Conservation (phyloP, 2,113 vertebrate species). For the Panthera leo region DNA sequence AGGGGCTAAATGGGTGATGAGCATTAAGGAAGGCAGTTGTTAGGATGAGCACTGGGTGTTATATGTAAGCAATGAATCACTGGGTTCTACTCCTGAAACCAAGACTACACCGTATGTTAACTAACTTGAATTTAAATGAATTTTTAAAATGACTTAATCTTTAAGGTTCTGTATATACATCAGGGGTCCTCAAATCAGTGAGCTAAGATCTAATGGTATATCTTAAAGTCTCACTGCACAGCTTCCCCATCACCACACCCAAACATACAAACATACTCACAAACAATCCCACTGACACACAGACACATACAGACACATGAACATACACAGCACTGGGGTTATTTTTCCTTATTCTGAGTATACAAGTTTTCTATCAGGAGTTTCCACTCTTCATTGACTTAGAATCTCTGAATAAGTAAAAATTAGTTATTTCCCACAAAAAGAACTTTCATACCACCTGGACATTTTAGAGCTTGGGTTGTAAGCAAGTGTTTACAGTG, state of each 20-base stretch:
- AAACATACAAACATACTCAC: not conserved
- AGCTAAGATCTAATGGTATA: not conserved
- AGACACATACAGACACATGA: not conserved
- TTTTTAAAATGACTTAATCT: not conserved
- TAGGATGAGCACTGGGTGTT: no score
- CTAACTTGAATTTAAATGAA: no score
- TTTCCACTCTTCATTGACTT: not conserved
- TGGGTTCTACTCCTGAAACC: no score
- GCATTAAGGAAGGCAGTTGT: no score
- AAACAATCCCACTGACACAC: not conserved
- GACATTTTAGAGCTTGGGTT: not conserved
- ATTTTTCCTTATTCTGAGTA: not conserved
- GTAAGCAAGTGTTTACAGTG: not conserved
- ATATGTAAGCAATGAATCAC: no score
- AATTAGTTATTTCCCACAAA: conserved; percentile 15
- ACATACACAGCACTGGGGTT: not conserved
- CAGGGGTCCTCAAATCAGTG: not conserved
- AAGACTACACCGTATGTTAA: no score
- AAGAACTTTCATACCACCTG: not conserved
- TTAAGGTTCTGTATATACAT: not conserved
- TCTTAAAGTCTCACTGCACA: not conserved
- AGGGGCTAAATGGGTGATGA: no score
- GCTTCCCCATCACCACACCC: not conserved
- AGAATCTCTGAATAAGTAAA: conserved; percentile 4
- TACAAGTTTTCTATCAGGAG: not conserved